These are phyloP conservation scores for Drosophila lowei DNA, from an alignment of 1,140 invertebrate species.

Conservation along the genomic window DNA sequence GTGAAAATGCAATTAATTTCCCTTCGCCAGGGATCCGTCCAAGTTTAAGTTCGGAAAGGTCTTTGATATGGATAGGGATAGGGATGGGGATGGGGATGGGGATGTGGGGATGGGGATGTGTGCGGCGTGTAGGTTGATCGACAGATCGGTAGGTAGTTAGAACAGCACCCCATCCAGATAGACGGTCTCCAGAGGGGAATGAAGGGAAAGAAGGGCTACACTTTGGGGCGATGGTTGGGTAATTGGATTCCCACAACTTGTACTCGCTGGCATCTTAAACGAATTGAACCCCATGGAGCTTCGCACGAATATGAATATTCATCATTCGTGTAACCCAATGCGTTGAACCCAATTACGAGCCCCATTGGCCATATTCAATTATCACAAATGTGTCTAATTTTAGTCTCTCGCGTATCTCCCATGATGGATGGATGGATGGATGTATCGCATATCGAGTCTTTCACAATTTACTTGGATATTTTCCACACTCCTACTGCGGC, in stretches of 20 bases:
- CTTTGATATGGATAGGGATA: constrained; percentile 1
- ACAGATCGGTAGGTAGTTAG: no score
- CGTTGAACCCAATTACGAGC: constrained; percentile 28
- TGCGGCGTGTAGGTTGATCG: no score
- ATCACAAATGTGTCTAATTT: constrained; percentile 34
- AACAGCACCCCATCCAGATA: no score
- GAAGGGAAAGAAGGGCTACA: no score
- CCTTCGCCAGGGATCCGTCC: background rate
- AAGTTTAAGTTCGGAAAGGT: constrained; percentile 35
- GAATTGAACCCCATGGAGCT: constrained; percentile 1
- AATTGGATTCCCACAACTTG: no score
- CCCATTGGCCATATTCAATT: constrained; percentile 29
- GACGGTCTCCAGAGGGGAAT: no score
- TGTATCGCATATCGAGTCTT: constrained; percentile 43
- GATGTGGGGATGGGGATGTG: no score
- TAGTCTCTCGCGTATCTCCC: constrained; percentile 10
- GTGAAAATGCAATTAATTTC: constrained; percentile 65
- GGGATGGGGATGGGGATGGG: no score
- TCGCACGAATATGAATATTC: constrained; percentile 3
- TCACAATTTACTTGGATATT: constrained; percentile 23
- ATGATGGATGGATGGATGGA: constrained; percentile 26
- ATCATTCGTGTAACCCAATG: constrained; percentile 36
- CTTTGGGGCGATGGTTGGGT: no score
- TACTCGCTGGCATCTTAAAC: constrained; percentile 8
- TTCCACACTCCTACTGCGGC: background rate